Percentiles rank a stretch among this genome's conserved stretches.
Evolutionary conservation across 2,797 vertebrate genomes (phyloP).

Genomic region (Zalophus californianus): DNA sequence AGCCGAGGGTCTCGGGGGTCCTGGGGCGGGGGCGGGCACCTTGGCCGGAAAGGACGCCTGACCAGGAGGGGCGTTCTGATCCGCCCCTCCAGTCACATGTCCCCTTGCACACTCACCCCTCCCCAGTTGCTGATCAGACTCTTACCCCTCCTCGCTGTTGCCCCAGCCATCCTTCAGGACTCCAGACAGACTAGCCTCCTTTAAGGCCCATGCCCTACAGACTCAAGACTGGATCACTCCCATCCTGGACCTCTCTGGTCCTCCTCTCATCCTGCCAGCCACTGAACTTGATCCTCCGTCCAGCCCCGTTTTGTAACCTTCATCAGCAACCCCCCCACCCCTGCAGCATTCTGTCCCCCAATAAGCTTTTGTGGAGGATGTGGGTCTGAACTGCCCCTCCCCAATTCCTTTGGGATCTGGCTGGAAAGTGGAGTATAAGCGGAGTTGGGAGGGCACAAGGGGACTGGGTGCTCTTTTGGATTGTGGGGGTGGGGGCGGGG

Average conservation of each 20-base stretch:
- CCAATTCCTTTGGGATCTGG: neutral
- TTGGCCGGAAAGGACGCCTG: slow-evolving; percentile 75
- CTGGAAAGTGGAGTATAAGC: neutral
- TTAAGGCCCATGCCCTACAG: neutral
- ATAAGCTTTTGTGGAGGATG: neutral
- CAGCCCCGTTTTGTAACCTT: neutral
- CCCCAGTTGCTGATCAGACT: neutral
- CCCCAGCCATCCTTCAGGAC: neutral
- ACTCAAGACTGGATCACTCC: slow-evolving; percentile 34
- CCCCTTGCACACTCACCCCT: neutral
- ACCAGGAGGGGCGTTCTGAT: neutral
- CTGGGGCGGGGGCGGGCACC: neutral
- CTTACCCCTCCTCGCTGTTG: neutral
- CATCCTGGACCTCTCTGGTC: neutral
- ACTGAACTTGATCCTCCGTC: neutral
- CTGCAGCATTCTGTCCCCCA: neutral
- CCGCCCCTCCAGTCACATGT: neutral
- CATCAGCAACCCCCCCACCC: neutral
- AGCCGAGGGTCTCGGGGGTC: slow-evolving; percentile 81
- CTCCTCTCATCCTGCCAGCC: neutral
- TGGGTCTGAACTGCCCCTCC: neutral
- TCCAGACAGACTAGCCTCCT: neutral
- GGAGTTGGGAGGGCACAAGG: neutral
- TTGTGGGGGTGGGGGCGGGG: slow-evolving; percentile 53
- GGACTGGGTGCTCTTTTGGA: slow-evolving; percentile 36